Evolutionary conservation across 2,888 invertebrate genomes (phyloP).

Genomic region (Netelia inedita): DNA sequence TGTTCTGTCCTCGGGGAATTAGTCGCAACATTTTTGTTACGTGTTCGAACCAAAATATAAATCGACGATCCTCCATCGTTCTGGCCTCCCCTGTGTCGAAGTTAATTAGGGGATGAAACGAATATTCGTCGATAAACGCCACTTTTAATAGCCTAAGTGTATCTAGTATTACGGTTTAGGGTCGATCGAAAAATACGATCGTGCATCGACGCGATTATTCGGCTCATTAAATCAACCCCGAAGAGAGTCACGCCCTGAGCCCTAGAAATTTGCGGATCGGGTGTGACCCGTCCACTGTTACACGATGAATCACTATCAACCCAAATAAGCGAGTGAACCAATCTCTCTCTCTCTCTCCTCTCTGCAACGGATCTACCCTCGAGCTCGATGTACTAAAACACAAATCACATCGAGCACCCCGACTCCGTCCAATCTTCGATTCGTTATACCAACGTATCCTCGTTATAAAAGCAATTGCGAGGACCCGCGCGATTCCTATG

Average conservation of each 20-base stretch:
- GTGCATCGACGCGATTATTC: constrained; percentile 64
- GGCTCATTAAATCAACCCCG: constrained; percentile 53
- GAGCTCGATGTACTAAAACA: constrained; percentile 42
- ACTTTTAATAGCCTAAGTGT: constrained; percentile 37
- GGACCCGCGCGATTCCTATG: neutral
- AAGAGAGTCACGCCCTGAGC: constrained; percentile 64
- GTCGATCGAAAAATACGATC: constrained; percentile 74
- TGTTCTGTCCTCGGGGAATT: too few relatives aligned
- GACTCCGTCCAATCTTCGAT: constrained; percentile 39
- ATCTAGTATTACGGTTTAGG: constrained; percentile 10
- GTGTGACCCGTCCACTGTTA: constrained; percentile 60
- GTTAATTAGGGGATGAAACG: constrained; percentile 73
- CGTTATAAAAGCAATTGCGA: constrained; percentile 12
- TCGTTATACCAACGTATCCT: constrained; percentile 20
- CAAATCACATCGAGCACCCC: constrained; percentile 45
- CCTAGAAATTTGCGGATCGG: constrained; percentile 69
- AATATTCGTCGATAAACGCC: constrained; percentile 28
- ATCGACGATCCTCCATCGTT: too few relatives aligned
- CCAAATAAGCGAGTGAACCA: constrained; percentile 55
- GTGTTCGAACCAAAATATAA: too few relatives aligned
- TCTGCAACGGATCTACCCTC: neutral
- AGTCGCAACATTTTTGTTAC: too few relatives aligned
- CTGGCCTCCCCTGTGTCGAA: constrained; percentile 44
- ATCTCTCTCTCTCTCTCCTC: neutral
- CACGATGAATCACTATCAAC: constrained; percentile 70